Conservation (phyloP, 2,888 invertebrate species). For the Zygaena filipendulae region DNA sequence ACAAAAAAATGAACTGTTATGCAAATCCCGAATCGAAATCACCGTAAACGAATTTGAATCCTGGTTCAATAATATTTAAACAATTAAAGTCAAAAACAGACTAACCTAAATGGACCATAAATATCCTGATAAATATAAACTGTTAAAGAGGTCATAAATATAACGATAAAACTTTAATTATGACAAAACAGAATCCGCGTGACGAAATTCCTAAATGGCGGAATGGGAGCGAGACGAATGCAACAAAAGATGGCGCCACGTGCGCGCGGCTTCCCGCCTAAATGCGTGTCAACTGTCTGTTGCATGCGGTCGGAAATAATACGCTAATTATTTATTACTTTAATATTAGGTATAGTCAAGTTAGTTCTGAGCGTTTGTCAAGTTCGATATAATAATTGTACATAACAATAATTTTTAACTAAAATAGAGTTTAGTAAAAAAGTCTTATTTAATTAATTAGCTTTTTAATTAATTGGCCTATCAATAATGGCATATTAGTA, state of each 20-base stretch:
- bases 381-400: neutral
- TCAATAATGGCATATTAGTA: too few species aligned
- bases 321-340: conserved; percentile 8
- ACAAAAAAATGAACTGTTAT: too few species aligned
- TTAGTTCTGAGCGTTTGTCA: neutral
- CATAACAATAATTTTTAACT: neutral
- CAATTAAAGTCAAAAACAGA: too few species aligned
- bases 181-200: conserved; percentile 36
- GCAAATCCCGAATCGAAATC: too few species aligned
- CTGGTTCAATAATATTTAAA: too few species aligned
- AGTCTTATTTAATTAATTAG: too few species aligned
- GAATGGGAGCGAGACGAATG: conserved; percentile 32
- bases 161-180: conserved; percentile 35
- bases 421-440: neutral
- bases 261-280: conserved; percentile 35
- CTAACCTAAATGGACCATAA: too few species aligned
- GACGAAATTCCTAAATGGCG: conserved; percentile 27
- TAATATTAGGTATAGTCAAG: conserved; percentile 1
- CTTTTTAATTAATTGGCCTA: too few species aligned
- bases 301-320: conserved; percentile 29
- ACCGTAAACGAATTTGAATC: too few species aligned
- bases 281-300: conserved; percentile 40
- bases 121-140: too few species aligned
- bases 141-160: conserved; percentile 30
- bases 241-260: conserved; percentile 49